Conservation (phyloP, 2,797 vertebrate genomes). For the Huso huso region DNA sequence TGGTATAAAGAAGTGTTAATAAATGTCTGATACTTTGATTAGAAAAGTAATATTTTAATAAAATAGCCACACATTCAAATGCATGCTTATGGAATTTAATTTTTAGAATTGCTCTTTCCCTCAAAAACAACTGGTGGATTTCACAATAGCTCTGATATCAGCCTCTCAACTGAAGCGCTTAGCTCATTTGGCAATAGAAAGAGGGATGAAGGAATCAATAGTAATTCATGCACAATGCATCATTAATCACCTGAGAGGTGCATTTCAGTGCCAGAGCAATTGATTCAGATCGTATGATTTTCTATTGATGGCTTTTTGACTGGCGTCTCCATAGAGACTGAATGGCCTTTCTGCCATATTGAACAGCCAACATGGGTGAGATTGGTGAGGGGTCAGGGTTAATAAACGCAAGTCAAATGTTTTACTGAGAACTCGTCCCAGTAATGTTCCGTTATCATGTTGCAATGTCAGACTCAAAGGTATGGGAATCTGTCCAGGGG, state of each 20-base stretch:
- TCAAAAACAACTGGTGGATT: slow-evolving; percentile 5
- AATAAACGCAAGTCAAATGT: slow-evolving; percentile 6
- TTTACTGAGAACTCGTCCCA: not conserved
- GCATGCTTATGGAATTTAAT: too few relatives aligned
- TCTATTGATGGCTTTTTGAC: slow-evolving; percentile 22
- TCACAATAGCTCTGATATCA: slow-evolving; percentile 8
- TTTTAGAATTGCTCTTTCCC: too few relatives aligned
- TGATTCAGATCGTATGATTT: slow-evolving; percentile 19
- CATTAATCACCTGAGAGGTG: slow-evolving; percentile 24
- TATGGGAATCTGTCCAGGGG: too few relatives aligned
- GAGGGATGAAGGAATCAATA: slow-evolving; percentile 18
- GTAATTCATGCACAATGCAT: slow-evolving; percentile 20
- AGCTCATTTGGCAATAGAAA: slow-evolving; percentile 5
- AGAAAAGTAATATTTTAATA: too few relatives aligned
- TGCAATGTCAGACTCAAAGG: too few relatives aligned
- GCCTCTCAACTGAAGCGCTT: too few relatives aligned
- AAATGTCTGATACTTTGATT: too few relatives aligned
- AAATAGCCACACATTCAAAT: too few relatives aligned
- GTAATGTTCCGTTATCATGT: not conserved
- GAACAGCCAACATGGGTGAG: slow-evolving; percentile 10
- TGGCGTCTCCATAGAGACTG: slow-evolving; percentile 13
- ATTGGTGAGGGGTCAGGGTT: slow-evolving; percentile 12
- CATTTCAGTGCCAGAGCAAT: slow-evolving; percentile 10
- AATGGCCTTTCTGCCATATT: slow-evolving; percentile 11
- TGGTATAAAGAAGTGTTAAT: too few relatives aligned